A percentile compares a stretch with the other conserved stretches of the same genome.
These are phyloP conservation scores for Heterotis niloticus DNA, from an alignment of 2,113 vertebrate species.

Conservation along the genomic window DNA sequence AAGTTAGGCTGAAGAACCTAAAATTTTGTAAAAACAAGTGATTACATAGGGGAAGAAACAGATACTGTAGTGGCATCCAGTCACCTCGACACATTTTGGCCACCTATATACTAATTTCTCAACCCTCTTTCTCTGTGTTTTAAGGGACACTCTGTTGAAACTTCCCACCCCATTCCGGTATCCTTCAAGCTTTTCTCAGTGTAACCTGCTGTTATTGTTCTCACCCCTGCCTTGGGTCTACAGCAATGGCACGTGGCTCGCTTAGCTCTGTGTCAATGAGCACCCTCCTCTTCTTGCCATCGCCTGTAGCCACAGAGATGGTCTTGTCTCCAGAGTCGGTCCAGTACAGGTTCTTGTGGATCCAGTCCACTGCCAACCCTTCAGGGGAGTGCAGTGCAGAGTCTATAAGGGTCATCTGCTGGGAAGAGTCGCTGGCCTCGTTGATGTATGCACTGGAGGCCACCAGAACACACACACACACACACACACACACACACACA, in stretches of 20 bases:
- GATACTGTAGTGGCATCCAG: too few species aligned
- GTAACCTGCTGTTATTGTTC: constrained; percentile 25
- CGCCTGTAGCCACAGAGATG: constrained; percentile 85
- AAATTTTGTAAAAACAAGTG: too few species aligned
- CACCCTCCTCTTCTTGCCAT: constrained; percentile 81
- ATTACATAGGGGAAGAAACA: too few species aligned
- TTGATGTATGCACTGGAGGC: constrained; percentile 83
- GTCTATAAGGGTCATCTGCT: constrained; percentile 84
- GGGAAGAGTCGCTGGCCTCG: constrained; percentile 81
- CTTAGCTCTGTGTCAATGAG: constrained; percentile 81
- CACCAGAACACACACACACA: constrained; percentile 10
- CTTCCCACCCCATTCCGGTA: too few species aligned
- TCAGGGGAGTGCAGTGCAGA: constrained; percentile 85
- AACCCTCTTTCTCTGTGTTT: too few species aligned
- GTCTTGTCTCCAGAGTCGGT: constrained; percentile 94
- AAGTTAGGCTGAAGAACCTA: too few species aligned
- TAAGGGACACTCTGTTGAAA: too few species aligned
- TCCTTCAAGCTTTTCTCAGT: neutral
- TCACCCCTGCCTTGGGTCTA: constrained; percentile 89
- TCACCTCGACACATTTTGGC: too few species aligned
- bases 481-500: constrained; percentile 13
- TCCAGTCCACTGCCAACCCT: constrained; percentile 93
- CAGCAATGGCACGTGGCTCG: constrained; percentile 88
- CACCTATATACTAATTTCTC: too few species aligned
- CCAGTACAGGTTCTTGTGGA: constrained; percentile 98